Evolutionary conservation across 2,797 vertebrate genomes (phyloP), one percentile per base, ranked within the genome.

Genomic region (Alectoris magna): DNA sequence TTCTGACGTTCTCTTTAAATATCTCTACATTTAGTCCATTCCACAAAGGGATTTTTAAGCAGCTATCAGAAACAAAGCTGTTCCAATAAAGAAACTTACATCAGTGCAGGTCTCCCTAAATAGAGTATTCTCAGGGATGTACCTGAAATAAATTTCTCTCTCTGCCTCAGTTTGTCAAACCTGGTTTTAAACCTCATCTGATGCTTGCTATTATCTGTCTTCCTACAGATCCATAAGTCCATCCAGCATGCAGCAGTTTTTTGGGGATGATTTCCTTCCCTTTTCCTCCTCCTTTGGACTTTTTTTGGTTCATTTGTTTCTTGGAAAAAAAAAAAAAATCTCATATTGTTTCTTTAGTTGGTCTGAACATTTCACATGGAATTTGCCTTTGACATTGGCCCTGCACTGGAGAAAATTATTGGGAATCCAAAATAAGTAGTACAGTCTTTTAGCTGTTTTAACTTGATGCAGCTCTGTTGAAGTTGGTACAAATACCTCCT

Each of bases 361-460:
- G 74, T 95, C 86, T 23, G 82, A 94, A 88, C 74, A 76, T 93
- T 91, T 96, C 74, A 77, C 24, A 19, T 1, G 0, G 0, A 68
- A 69, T 91, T 82, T 74, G n/a, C 63, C 78, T 51, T 75, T 76
- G 58, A 59, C 76, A 84, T 85, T 48, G 60, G 62, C 75, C 71
- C n/a, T 48, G 43, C 62, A 84, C 81, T 77, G 58, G 55, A 80
- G 74, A 91, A 88, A 67, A 62, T 10, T 14, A 68, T 39, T 26
- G 39, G 23, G 41, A 29, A 86, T 84, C 81, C 92, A 68, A 91
- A 84, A 62, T 14, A 43, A 6, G 23, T 53, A 22, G 38, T 38
- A 22, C 53, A 79, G 38, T 8, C 53, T 86, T 90, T 77, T 46
- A 86, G 83, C 76, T 90, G 60, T 69, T 88, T 89, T 74, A 79